Base-by-base conservation (phyloP, 2,797 vertebrate genomes). In the Limnodromus scolopaceus region DNA sequence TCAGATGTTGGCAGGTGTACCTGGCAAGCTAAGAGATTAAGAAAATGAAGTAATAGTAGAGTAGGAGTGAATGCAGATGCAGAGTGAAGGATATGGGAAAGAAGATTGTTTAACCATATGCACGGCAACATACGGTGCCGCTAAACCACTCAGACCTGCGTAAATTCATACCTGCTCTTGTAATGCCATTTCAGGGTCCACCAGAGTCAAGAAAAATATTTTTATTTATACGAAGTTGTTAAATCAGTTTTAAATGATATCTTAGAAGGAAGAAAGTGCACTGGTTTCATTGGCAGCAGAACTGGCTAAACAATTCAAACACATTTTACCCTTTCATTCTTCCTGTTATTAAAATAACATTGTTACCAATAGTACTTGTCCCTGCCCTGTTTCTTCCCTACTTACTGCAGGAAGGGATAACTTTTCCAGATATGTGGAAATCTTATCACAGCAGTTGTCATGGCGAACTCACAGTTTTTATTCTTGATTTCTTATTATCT, bases 1-100 rank as follows among this genome's bases (percentile, higher is more conserved):
- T 83, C 92, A 79, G 22, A 64, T 20, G 65, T 65, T 87, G 90
- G 61, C 75, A 92, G 71, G 34, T 79, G 25, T 58, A 54, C 48
- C 74, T 84, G 81, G 77, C 49, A 58, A 76, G 63, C n/a, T 43
- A 54, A 24, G 8, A 60, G 87, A 49, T 89, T 60, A 93, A 72
- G 81, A 43, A 83, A 80, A 84, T 60, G 36, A 72, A 72, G 74
- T 45, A 78, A 39, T 38, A 34, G 60, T 9, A 11, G 51, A 10
- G 27, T 34, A 71, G 63, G 32, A 84, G 78, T n/a, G 69, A 66
- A 24, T 65, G 53, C 69, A 76, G 78, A 10, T 54, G 34, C 34
- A 30, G 45, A 5, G 7, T 55, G 63, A 65, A 66, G 38, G n/a
- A 9, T 51, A 18, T 3, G n/a, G 57, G 34, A 57, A 76, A 71